phyloP scores from a whole-genome alignment of 2,888 invertebrate species.

The Ganaspis brasiliensis region DNA sequence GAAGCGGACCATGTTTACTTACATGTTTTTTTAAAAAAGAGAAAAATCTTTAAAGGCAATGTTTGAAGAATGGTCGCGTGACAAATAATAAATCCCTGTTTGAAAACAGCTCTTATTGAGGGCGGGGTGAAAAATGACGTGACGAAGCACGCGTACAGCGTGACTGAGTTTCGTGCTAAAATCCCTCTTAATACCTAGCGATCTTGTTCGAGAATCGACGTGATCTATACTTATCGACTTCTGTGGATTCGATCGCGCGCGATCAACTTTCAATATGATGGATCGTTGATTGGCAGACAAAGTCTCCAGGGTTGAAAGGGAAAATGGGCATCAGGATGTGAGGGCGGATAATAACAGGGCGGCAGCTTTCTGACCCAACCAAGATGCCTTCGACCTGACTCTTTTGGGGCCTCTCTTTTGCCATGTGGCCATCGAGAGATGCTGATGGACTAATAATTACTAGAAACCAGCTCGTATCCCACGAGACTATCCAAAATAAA shows the following conservation, averaged over 20 bases:
- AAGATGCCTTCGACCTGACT: conserved; percentile 68
- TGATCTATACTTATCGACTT: conserved; percentile 75
- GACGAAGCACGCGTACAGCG: conserved; percentile 58
- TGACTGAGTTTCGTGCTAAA: conserved; percentile 62
- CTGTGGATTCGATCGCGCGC: conserved; percentile 68
- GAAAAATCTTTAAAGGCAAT: background rate
- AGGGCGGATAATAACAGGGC: conserved; percentile 80
- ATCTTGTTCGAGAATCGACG: conserved; percentile 65
- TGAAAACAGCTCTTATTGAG: conserved; percentile 52
- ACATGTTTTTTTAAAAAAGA: too few relatives aligned
- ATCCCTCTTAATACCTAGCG: conserved; percentile 64
- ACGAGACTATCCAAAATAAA: conserved; percentile 41
- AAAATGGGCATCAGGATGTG: conserved; percentile 75
- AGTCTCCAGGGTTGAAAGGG: conserved; percentile 75
- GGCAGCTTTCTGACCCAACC: conserved; percentile 65
- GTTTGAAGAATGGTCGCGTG: conserved; percentile 19
- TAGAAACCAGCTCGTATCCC: conserved; percentile 63
- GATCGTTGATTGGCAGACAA: conserved; percentile 78
- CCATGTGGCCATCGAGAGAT: conserved; percentile 78
- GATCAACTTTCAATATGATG: conserved; percentile 76
- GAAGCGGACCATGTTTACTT: background rate
- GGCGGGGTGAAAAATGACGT: conserved; percentile 63
- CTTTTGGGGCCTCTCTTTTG: conserved; percentile 64
- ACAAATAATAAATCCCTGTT: conserved; percentile 55
- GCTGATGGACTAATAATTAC: conserved; percentile 79